Conservation (phyloP, 2,888 invertebrate genomes). For the Eilema caniola region DNA sequence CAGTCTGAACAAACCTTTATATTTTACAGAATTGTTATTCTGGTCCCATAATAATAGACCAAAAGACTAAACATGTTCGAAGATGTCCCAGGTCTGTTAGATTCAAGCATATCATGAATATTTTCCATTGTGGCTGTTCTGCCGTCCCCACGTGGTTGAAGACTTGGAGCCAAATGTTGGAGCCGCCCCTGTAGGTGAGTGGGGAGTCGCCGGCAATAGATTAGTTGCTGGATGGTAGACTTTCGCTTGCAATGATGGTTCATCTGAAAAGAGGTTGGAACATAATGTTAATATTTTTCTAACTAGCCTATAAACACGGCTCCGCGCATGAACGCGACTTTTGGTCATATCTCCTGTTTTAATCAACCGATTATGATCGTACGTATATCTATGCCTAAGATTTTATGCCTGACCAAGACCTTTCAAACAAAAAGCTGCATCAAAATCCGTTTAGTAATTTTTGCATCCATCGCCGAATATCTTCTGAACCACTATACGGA, state of each 20-base stretch:
- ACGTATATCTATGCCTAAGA: too few relatives aligned
- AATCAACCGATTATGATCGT: too few relatives aligned
- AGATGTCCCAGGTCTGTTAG: constrained; percentile 20
- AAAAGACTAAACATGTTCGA: constrained; percentile 24
- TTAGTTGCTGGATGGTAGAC: constrained; percentile 83
- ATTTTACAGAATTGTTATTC: constrained; percentile 7
- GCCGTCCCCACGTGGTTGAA: constrained; percentile 62
- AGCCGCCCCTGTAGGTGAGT: constrained; percentile 66
- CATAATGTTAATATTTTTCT: background rate
- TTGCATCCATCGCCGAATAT: too few relatives aligned
- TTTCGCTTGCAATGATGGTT: constrained; percentile 69
- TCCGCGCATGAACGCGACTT: too few relatives aligned
- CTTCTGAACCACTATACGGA: too few relatives aligned
- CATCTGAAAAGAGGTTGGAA: constrained; percentile 60
- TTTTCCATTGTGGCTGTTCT: constrained; percentile 73
- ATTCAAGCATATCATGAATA: constrained; percentile 59
- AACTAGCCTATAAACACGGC: too few relatives aligned
- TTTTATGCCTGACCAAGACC: too few relatives aligned
- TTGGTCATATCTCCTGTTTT: too few relatives aligned
- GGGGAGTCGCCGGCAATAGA: constrained; percentile 71
- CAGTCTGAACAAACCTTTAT: constrained; percentile 16
- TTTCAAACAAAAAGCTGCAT: too few relatives aligned
- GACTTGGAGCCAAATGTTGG: constrained; percentile 61
- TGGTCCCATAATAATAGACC: constrained; percentile 25
- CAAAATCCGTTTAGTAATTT: too few relatives aligned